Percentiles rank a stretch among this genome's conserved stretches.
phyloP scores from a whole-genome alignment of 2,113 vertebrate species.

The Ardeotis arabs region DNA sequence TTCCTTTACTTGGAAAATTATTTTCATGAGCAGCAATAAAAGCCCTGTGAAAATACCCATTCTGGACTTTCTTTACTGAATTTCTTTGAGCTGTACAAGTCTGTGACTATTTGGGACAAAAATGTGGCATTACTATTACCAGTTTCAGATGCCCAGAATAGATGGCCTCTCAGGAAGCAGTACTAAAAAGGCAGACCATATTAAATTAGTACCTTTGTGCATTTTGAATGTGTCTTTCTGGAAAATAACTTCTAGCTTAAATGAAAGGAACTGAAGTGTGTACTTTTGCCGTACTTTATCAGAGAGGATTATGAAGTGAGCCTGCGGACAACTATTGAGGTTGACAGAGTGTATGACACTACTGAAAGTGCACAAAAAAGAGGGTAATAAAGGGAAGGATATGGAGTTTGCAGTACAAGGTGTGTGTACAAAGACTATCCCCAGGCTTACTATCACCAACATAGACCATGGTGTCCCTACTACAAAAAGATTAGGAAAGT shows the following conservation, averaged over 20 bases:
- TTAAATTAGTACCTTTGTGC: background rate
- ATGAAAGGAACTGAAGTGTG: background rate
- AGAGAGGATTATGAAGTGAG: slow-evolving; percentile 7
- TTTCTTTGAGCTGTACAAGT: background rate
- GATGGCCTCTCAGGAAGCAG: background rate
- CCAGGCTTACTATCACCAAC: background rate
- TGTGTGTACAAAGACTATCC: background rate
- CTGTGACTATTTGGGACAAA: background rate
- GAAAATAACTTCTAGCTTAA: background rate
- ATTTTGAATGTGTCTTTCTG: background rate
- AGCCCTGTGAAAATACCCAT: background rate
- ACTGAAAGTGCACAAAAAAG: background rate
- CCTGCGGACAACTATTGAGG: background rate
- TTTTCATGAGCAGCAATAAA: background rate
- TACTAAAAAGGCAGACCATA: background rate
- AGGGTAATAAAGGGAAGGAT: background rate
- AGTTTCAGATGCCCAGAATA: background rate
- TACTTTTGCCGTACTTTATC: slow-evolving; percentile 20
- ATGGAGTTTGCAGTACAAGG: background rate
- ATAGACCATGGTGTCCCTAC: background rate
- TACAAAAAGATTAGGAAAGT: background rate
- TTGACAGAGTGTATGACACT: background rate
- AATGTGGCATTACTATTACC: background rate
- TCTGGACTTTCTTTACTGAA: background rate
- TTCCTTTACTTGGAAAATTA: background rate